Evolutionary conservation across 2,113 vertebrate species (phyloP).

Genomic region (Halichoeres trimaculatus): DNA sequence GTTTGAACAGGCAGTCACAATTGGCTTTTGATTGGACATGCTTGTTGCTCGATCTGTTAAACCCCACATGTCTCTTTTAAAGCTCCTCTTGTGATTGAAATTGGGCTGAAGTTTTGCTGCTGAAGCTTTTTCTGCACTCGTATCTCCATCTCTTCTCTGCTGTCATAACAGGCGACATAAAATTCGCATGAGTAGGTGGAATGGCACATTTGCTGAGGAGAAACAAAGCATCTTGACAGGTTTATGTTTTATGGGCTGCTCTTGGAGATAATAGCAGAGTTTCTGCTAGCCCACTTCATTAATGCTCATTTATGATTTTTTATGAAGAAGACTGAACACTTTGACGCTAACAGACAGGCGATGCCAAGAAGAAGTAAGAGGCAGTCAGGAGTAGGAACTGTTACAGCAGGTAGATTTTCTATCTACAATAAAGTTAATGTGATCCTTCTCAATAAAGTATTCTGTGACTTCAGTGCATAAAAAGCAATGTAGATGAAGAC

Average conservation of each 20-base stretch:
- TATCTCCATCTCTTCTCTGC: constrained; percentile 25
- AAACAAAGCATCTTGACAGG: constrained; percentile 36
- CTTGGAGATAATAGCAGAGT: constrained; percentile 28
- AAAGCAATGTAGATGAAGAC: no score
- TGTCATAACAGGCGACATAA: constrained; percentile 45
- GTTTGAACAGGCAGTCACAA: constrained; percentile 11
- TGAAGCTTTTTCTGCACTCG: constrained; percentile 6
- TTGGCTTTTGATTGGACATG: constrained; percentile 28
- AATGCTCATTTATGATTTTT: constrained; percentile 41
- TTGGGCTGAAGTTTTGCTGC: constrained; percentile 21
- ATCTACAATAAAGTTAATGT: no score
- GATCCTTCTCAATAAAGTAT: no score
- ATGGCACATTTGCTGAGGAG: constrained; percentile 25
- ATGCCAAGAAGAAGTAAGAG: not conserved
- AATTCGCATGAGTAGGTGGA: constrained; percentile 45
- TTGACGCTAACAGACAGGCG: constrained; percentile 15
- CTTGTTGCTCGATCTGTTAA: constrained; percentile 26
- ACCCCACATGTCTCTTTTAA: constrained; percentile 33
- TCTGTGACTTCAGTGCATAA: no score
- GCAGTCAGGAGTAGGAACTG: not conserved
- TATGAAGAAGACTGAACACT: constrained; percentile 3
- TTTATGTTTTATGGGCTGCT: constrained; percentile 35
- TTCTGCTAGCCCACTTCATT: constrained; percentile 28
- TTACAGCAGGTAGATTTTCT: not conserved
- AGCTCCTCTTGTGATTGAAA: constrained; percentile 30